Conservation (phyloP, 1,140 invertebrate genomes). For the Copidosoma floridanum region DNA sequence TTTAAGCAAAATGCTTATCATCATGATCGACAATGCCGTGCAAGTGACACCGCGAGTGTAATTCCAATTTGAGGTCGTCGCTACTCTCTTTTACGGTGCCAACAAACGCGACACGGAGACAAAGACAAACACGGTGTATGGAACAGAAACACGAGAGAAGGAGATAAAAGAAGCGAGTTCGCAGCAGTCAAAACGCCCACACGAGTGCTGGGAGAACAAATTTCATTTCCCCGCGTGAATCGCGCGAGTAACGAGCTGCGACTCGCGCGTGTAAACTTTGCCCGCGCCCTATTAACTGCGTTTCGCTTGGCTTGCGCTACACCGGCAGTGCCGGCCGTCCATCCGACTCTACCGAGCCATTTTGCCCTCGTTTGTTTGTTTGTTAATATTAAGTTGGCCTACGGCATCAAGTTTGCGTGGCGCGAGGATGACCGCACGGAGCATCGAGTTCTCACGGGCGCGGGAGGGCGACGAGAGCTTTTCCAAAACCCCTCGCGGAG, state of each 20-base stretch:
- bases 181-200: neutral
- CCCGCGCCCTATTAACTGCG: neutral
- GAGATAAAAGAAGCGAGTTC: neutral
- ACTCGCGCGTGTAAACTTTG: neutral
- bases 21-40: too few relatives aligned
- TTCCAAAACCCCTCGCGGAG: too few relatives aligned
- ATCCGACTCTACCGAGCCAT: too few relatives aligned
- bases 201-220: neutral
- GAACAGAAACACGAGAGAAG: neutral
- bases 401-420: too few relatives aligned
- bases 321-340: too few relatives aligned
- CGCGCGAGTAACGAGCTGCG: neutral
- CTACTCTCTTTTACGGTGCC: neutral
- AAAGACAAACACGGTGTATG: neutral
- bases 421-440: too few relatives aligned
- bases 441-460: too few relatives aligned
- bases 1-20: too few relatives aligned
- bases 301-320: too few relatives aligned
- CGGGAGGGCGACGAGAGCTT: too few relatives aligned
- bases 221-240: neutral
- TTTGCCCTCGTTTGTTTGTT: too few relatives aligned
- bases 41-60: neutral
- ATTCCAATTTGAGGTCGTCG: slow-evolving; percentile 3
- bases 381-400: too few relatives aligned
- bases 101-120: neutral